Evolutionary conservation across 2,888 invertebrate genomes (phyloP).

Genomic region (Polia nebulosa): DNA sequence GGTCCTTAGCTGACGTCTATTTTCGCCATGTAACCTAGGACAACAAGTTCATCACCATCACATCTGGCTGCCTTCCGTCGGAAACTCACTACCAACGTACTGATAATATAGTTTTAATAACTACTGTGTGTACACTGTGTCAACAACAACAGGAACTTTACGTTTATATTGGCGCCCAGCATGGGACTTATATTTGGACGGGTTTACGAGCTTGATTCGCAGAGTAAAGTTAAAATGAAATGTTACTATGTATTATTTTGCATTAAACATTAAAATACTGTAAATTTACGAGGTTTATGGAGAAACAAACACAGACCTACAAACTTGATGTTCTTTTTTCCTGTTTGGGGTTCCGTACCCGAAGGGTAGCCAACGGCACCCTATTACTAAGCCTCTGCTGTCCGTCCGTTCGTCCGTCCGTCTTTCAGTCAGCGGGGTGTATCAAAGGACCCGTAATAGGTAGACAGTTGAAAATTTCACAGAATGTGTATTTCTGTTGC

Average conservation of each 20-base stretch:
- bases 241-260: not conserved
- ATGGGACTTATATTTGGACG: conserved; percentile 35
- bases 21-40: not conserved
- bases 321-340: no score
- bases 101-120: conserved; percentile 23
- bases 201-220: conserved; percentile 26
- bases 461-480: no score
- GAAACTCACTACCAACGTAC: conserved; percentile 11
- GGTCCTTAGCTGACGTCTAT: no score
- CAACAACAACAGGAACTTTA: conserved; percentile 56
- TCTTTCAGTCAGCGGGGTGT: no score
- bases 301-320: not conserved
- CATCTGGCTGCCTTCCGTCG: conserved; percentile 25
- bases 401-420: no score
- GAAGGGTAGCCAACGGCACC: no score
- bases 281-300: not conserved
- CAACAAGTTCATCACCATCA: not conserved
- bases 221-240: conserved; percentile 17
- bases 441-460: no score
- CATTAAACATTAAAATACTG: not conserved
- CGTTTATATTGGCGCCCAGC: conserved; percentile 67
- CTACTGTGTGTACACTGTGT: conserved; percentile 23
- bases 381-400: no score
- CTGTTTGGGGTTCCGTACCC: no score
- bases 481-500: no score